A percentile compares a stretch with the other conserved stretches of the same genome.
Conservation (phyloP, 1,140 invertebrate genomes). For the Octopus sinensis region DNA sequence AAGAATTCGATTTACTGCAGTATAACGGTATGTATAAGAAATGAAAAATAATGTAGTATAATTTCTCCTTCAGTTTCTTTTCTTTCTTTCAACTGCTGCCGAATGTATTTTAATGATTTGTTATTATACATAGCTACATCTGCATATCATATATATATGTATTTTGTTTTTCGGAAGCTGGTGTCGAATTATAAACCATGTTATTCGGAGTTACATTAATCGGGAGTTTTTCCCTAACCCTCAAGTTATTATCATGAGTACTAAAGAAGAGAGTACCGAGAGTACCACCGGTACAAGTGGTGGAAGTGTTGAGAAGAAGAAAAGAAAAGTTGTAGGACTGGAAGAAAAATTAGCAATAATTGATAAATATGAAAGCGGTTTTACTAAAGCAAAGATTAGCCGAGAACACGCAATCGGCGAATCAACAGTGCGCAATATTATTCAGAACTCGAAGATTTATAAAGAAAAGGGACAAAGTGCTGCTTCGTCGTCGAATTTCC, state of each 20-base stretch:
- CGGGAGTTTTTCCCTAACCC: neutral
- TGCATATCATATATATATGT: too few species aligned
- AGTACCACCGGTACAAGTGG: neutral
- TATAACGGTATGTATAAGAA: neutral
- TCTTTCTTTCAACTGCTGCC: too few species aligned
- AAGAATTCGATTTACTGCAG: neutral
- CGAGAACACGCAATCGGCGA: neutral
- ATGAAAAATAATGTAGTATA: too few species aligned
- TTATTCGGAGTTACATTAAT: too few species aligned
- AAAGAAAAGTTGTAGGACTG: slow-evolving; percentile 4
- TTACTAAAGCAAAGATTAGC: neutral
- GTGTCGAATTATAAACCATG: too few species aligned
- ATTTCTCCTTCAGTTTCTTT: too few species aligned
- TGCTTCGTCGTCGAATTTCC: neutral
- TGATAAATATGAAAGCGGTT: neutral
- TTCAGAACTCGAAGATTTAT: slow-evolving; percentile 3
- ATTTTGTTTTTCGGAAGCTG: too few species aligned
- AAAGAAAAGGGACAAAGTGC: slow-evolving; percentile 7
- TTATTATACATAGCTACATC: too few species aligned
- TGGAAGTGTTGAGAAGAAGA: neutral
- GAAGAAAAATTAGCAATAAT: slow-evolving; percentile 1
- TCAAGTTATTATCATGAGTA: slow-evolving; percentile 1
- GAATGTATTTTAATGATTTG: too few species aligned
- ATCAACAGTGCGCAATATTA: neutral
- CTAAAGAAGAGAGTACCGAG: neutral